Evolutionary conservation across 30 jellyfish, hydroid and myxozoan genomes (phyloP).

Genomic region (Aurelia sp.): DNA sequence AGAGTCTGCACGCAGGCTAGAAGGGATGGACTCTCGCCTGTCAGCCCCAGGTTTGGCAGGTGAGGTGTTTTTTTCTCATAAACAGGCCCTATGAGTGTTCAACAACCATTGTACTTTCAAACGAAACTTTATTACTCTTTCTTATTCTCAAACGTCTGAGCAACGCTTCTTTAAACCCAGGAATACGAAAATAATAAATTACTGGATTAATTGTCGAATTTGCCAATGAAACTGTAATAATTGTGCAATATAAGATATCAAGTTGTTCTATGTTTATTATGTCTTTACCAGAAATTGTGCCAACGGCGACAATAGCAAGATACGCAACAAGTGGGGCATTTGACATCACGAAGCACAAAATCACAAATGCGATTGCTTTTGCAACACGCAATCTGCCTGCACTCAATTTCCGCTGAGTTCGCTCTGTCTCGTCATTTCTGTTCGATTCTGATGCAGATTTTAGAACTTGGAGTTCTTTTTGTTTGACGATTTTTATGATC

Average conservation of each 20-base stretch:
- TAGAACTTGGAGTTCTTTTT: slow-evolving; percentile 38
- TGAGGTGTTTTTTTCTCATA: too few species aligned
- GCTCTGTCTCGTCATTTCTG: neutral
- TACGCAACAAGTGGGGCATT: slow-evolving; percentile 58
- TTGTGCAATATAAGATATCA: slow-evolving; percentile 38
- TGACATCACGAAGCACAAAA: slow-evolving; percentile 29
- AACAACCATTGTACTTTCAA: neutral
- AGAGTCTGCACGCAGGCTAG: too few species aligned
- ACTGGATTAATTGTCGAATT: slow-evolving; percentile 84
- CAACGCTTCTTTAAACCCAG: slow-evolving; percentile 48
- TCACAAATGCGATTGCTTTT: slow-evolving; percentile 26
- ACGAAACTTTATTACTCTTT: neutral
- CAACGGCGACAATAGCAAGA: slow-evolving; percentile 31
- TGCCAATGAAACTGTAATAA: slow-evolving; percentile 31
- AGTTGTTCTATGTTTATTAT: neutral
- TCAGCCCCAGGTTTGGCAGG: too few species aligned
- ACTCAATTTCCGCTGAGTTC: neutral
- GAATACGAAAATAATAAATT: slow-evolving; percentile 74
- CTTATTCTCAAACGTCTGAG: slow-evolving; percentile 11
- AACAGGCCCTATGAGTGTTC: neutral
- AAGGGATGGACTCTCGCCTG: too few species aligned
- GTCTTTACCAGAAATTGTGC: slow-evolving; percentile 11
- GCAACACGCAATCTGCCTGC: slow-evolving; percentile 48
- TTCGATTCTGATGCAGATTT: neutral
- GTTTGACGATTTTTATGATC: slow-evolving; percentile 42